Evolutionary conservation across 2,888 invertebrate species (phyloP), one percentile per base, ranked within the genome.

Genomic region (Tanytarsus gracilentus): DNA sequence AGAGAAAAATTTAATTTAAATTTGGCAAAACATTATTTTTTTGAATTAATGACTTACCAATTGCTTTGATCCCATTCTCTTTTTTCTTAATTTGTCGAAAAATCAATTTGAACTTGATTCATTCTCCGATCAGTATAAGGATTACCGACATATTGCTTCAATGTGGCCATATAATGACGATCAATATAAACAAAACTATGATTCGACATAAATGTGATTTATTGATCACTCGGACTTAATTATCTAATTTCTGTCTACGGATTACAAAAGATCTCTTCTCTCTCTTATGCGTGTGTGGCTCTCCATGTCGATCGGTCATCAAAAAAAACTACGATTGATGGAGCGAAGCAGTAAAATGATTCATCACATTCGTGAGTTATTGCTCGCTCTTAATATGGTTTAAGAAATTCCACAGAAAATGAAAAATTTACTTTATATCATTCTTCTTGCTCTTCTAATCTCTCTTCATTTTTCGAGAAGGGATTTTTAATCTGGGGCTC

Each of bases 121-220:
- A n/a, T n/a, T n/a, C n/a, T n/a, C n/a, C n/a, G n/a, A n/a, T n/a
- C n/a, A n/a, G n/a, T n/a, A n/a, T n/a, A n/a, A n/a, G n/a, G n/a
- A n/a, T n/a, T n/a, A n/a, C n/a, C n/a, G n/a, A n/a, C n/a, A n/a
- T n/a, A n/a, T n/a, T n/a, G 33, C 9, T 33, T 11, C 3, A 33
- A 11, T 11, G 33, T n/a, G n/a, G n/a, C 9, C 33, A 33, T 11
- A 33, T 33, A 33, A 33, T 33, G 33, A 52, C 30, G 33, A 26
- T 55, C 39, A 55, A 29, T 21, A 58, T 48, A 58, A 48, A 58
- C 58, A 27, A 51, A 29, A 48, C 44, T 48, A 48, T 58, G 58
- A 58, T 58, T 58, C 58, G 58, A 58, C 58, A 58, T 44, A 58
- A 58, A 21, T 58, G 58, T 58, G 58, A 58, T 58, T 58, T 58